A percentile compares a stretch with the other conserved stretches of the same genome.
These are phyloP conservation scores for Calidris pygmaea DNA, from an alignment of 2,113 vertebrate genomes.

Conservation along the genomic window DNA sequence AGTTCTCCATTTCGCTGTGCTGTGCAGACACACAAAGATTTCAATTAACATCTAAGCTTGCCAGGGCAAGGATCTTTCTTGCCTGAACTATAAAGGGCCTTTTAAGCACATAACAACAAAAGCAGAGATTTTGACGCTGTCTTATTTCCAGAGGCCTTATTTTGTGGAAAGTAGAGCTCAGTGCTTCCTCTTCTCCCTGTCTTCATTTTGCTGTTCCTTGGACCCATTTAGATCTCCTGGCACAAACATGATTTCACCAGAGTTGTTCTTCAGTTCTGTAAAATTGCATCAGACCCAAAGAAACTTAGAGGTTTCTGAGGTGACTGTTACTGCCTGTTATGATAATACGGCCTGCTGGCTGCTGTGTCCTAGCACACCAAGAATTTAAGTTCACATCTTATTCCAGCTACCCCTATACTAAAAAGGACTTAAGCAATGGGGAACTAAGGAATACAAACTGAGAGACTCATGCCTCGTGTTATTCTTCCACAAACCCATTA, in stretches of 20 bases:
- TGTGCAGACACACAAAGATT: not conserved
- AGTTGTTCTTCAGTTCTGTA: not conserved
- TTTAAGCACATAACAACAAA: not conserved
- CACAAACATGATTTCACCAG: not conserved
- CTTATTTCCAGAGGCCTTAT: constrained; percentile 17
- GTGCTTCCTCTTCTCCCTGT: not conserved
- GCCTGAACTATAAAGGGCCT: not conserved
- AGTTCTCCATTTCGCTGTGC: not conserved
- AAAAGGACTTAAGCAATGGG: not conserved
- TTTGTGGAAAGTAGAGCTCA: not conserved
- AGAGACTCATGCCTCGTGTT: not conserved
- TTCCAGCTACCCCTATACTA: not conserved
- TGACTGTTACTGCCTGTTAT: not conserved
- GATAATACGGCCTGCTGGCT: not conserved
- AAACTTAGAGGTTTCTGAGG: not conserved
- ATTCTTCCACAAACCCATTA: not conserved
- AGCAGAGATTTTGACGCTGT: not conserved
- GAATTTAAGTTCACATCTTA: not conserved
- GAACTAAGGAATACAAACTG: not conserved
- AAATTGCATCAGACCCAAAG: not conserved
- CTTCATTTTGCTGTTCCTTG: not conserved
- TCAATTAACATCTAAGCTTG: not conserved
- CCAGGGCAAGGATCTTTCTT: not conserved
- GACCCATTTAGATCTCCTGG: not conserved
- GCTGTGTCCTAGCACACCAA: not conserved